Evolutionary conservation across 2,113 vertebrate species (phyloP).

Genomic region (Kryptolebias marmoratus): DNA sequence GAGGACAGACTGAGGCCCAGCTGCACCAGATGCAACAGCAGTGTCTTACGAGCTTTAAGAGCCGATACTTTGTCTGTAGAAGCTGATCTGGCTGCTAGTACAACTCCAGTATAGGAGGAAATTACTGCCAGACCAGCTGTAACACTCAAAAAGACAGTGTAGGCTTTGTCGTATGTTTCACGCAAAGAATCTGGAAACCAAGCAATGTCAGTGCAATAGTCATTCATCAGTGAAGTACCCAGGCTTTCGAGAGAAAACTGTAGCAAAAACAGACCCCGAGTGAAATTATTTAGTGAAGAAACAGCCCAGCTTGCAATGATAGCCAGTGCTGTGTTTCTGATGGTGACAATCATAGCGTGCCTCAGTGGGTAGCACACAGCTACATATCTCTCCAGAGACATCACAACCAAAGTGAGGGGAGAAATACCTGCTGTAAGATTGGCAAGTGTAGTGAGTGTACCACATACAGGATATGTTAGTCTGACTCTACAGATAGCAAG

Average conservation of each 20-base stretch:
- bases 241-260: slow-evolving; percentile 1
- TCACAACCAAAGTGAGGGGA: slow-evolving; percentile 70
- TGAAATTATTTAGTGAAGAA: slow-evolving; percentile 26
- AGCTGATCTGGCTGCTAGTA: slow-evolving; percentile 61
- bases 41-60: slow-evolving; percentile 61
- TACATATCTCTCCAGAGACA: slow-evolving; percentile 74
- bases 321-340: slow-evolving; percentile 50
- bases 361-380: slow-evolving; percentile 74
- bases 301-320: slow-evolving; percentile 54
- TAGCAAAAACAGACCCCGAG: slow-evolving; percentile 30
- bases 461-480: slow-evolving; percentile 37
- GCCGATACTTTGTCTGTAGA: slow-evolving; percentile 60
- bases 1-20: slow-evolving; percentile 9
- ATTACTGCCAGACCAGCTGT: slow-evolving; percentile 39
- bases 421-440: slow-evolving; percentile 31
- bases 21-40: slow-evolving; percentile 58
- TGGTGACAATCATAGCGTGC: slow-evolving; percentile 53
- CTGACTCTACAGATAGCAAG: not conserved
- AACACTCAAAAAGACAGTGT: slow-evolving; percentile 43
- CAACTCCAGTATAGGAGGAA: slow-evolving; percentile 63
- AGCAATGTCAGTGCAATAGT: slow-evolving; percentile 15
- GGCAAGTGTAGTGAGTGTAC: not conserved
- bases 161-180: slow-evolving; percentile 23
- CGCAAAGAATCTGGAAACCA: not conserved
- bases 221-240: slow-evolving; percentile 11